Percentiles rank a stretch among this genome's conserved stretches.
Evolutionary conservation across 64 coral and sea anemone species (phyloP).

Genomic region (Montipora foliosa): DNA sequence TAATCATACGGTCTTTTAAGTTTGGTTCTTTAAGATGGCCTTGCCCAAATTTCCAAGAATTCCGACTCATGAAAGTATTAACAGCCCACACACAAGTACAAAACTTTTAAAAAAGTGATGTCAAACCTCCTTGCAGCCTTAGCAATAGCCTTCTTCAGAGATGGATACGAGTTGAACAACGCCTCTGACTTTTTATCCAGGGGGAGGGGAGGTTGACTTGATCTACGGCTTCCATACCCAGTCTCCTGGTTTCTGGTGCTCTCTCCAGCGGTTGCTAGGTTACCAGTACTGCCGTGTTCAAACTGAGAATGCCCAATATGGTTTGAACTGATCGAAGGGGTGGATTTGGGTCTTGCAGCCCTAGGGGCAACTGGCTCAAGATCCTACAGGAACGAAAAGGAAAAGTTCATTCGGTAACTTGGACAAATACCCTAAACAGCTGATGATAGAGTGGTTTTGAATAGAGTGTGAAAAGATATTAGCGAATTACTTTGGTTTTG

Average conservation of each 20-base stretch:
- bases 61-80: too few relatives aligned
- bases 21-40: too few relatives aligned
- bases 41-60: too few relatives aligned
- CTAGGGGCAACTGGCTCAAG: not conserved
- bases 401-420: not conserved
- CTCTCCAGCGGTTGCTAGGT: constrained; percentile 84
- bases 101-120: too few relatives aligned
- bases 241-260: constrained; percentile 88
- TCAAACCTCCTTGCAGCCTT: constrained; percentile 39
- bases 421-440: not conserved
- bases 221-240: constrained; percentile 74
- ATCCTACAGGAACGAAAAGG: not conserved
- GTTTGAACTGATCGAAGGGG: constrained; percentile 64
- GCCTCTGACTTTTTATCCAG: constrained; percentile 61
- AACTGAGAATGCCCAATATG: constrained; percentile 34
- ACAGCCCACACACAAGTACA: too few relatives aligned
- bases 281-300: constrained; percentile 74
- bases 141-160: constrained; percentile 77
- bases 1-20: too few relatives aligned
- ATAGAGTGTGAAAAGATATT: too few relatives aligned
- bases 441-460: not conserved
- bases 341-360: constrained; percentile 83
- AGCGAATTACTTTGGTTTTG: too few relatives aligned
- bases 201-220: constrained; percentile 41
- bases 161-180: constrained; percentile 64